Percentiles rank a stretch among this genome's conserved stretches.
Evolutionary conservation across 2,888 invertebrate genomes (phyloP).

Genomic region (Saturnia japonica): DNA sequence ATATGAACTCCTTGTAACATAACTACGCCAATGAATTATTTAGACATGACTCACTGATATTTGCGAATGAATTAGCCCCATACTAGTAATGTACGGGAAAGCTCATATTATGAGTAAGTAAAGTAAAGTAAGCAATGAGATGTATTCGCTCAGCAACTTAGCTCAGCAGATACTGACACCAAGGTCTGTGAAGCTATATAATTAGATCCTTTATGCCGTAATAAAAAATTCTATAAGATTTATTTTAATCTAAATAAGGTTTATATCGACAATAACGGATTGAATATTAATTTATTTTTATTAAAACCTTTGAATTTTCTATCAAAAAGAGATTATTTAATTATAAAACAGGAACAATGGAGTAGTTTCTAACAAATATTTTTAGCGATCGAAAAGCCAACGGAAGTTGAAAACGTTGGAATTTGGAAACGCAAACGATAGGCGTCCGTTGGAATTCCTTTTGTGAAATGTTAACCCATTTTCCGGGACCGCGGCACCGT

Average conservation of each 20-base stretch:
- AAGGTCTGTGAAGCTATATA: neutral
- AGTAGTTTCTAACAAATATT: neutral
- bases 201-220: neutral
- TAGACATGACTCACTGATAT: neutral
- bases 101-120: neutral
- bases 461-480: constrained; percentile 8
- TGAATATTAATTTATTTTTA: neutral
- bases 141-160: neutral
- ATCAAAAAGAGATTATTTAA: neutral
- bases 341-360: neutral
- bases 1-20: neutral
- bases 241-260: neutral
- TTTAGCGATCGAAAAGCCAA: neutral
- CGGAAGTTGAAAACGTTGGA: neutral
- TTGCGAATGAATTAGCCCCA: neutral
- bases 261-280: neutral
- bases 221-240: neutral
- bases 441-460: neutral
- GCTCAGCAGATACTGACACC: neutral
- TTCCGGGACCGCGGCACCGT: neutral
- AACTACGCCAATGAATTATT: neutral
- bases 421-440: neutral
- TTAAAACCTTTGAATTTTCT: neutral
- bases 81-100: neutral
- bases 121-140: neutral